phyloP scores from a whole-genome alignment of 2,888 invertebrate genomes.

The Seladonia tumulorum region DNA sequence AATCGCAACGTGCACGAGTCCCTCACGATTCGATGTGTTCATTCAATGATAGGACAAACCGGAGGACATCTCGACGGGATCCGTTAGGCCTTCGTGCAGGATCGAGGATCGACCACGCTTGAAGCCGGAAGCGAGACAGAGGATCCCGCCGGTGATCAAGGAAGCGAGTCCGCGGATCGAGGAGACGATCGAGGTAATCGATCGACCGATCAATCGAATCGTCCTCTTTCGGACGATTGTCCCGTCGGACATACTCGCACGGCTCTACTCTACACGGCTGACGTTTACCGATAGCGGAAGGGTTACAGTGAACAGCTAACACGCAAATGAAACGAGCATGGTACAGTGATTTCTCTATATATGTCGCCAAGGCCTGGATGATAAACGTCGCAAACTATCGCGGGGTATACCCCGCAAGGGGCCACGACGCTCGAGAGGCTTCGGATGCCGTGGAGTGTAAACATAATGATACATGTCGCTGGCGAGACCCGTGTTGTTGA shows the following conservation, averaged over 20 bases:
- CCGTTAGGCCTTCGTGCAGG: slow-evolving; percentile 48
- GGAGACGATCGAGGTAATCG: slow-evolving; percentile 71
- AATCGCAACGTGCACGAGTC: neutral
- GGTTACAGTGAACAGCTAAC: neutral
- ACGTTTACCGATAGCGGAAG: neutral
- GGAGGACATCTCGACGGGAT: slow-evolving; percentile 39
- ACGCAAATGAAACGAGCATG: neutral
- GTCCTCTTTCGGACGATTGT: neutral
- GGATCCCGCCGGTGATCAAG: slow-evolving; percentile 65
- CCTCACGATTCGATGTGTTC: slow-evolving; percentile 27
- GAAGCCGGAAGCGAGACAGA: slow-evolving; percentile 72
- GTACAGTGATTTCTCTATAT: too few species aligned
- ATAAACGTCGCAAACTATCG: too few species aligned
- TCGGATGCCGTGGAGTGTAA: too few species aligned
- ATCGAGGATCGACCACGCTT: slow-evolving; percentile 63
- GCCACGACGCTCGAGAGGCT: too few species aligned
- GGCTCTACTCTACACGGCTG: neutral
- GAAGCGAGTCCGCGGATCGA: slow-evolving; percentile 61
- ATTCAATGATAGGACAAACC: slow-evolving; percentile 44
- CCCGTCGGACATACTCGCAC: neutral
- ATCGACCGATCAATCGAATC: slow-evolving; percentile 25
- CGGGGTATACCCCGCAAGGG: too few species aligned
- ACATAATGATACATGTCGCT: too few species aligned
- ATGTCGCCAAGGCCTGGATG: too few species aligned
- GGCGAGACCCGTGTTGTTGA: too few species aligned